Conservation (phyloP, 2,888 invertebrate genomes). For the Copidosoma aretas region DNA sequence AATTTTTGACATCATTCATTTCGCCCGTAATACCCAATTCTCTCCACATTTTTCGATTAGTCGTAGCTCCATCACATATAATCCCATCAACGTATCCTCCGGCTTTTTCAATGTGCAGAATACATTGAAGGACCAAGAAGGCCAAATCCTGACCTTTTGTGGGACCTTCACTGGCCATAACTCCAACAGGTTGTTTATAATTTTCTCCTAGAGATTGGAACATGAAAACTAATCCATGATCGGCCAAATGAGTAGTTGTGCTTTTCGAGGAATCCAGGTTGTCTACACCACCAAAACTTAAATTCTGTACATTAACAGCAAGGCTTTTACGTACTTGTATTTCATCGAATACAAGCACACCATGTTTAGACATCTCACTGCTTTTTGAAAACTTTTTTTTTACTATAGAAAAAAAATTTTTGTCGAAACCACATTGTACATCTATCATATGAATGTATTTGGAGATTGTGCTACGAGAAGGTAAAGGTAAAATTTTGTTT, state of each 20-base stretch:
- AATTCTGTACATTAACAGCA: neutral
- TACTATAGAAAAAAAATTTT: neutral
- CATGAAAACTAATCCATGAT: conserved; percentile 38
- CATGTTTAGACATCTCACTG: neutral
- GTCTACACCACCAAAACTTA: neutral
- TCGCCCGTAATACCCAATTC: conserved; percentile 13
- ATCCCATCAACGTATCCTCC: conserved; percentile 32
- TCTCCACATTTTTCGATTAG: conserved; percentile 29
- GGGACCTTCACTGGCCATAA: conserved; percentile 39
- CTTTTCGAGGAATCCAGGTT: neutral
- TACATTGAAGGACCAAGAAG: conserved; percentile 30
- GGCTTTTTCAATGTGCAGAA: conserved; percentile 28
- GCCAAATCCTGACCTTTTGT: conserved; percentile 37
- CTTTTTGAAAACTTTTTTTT: neutral
- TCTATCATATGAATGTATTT: neutral
- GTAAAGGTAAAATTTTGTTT: neutral
- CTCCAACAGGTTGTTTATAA: conserved; percentile 41
- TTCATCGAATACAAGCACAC: neutral
- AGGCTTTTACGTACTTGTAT: neutral
- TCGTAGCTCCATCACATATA: conserved; percentile 30
- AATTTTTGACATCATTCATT: conserved; percentile 9
- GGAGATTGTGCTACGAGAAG: neutral
- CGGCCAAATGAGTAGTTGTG: conserved; percentile 29
- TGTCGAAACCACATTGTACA: neutral
- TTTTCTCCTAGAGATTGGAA: conserved; percentile 38